Conservation (phyloP, 2,113 vertebrate genomes). For the human (Homo sapiens) region DNA sequence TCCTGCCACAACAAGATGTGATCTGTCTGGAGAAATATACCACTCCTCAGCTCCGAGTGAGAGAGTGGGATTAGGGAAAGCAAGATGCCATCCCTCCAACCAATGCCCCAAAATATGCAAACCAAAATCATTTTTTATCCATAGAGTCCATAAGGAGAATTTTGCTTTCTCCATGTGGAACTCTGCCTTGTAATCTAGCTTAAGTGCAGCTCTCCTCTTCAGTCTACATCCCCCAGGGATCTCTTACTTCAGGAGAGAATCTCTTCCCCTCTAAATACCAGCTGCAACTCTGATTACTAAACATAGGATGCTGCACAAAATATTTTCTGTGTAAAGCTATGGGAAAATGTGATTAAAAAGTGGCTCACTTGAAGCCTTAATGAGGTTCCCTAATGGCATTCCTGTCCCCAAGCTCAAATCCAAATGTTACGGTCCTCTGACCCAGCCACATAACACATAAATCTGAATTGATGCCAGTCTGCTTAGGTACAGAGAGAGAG, state of each 20-base stretch:
- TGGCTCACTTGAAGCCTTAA: not conserved
- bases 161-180: not conserved
- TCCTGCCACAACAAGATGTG: not conserved
- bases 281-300: conserved; percentile 11
- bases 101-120: not conserved
- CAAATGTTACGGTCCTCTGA: conserved; percentile 7
- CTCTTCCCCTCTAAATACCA: conserved; percentile 27
- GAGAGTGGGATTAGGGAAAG: not conserved
- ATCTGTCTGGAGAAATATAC: not conserved
- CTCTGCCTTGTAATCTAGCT: not conserved
- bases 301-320: not conserved
- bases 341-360: not conserved
- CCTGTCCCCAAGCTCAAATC: not conserved
- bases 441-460: not conserved
- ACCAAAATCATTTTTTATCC: not conserved
- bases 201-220: not conserved
- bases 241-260: not conserved
- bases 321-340: not conserved
- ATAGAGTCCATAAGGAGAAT: not conserved
- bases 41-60: not conserved
- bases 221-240: not conserved
- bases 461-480: not conserved
- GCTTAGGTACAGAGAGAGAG: not conserved
- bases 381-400: not conserved
- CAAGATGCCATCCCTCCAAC: not conserved